Percentiles rank a stretch among this genome's conserved stretches.
Evolutionary conservation across 1,140 invertebrate species (phyloP).

Genomic region (Antheraea mylitta): DNA sequence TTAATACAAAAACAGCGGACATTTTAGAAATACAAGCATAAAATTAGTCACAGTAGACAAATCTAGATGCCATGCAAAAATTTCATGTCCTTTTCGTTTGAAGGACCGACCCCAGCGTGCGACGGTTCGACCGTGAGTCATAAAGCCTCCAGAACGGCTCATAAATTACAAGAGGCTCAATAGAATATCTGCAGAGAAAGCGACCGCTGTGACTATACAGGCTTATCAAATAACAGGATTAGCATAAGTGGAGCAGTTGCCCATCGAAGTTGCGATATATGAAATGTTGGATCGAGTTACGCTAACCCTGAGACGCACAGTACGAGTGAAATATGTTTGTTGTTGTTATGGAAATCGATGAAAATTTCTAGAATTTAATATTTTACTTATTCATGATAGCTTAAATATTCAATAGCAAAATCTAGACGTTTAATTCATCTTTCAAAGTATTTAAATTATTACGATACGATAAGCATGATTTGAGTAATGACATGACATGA

Average conservation of each 20-base stretch:
- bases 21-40: neutral
- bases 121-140: neutral
- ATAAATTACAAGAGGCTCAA: slow-evolving; percentile 7
- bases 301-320: neutral
- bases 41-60: neutral
- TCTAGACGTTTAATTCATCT: too few species aligned
- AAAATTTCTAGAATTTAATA: neutral
- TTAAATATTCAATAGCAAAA: too few species aligned
- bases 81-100: neutral
- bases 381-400: too few species aligned
- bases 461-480: too few species aligned
- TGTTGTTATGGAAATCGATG: neutral
- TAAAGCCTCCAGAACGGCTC: neutral
- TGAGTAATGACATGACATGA: too few species aligned
- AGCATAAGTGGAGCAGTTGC: neutral
- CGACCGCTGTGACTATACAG: neutral
- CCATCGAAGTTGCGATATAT: neutral
- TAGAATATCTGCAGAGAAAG: neutral
- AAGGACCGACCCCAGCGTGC: neutral
- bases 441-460: too few species aligned
- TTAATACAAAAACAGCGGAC: neutral
- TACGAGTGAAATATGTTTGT: neutral
- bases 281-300: neutral
- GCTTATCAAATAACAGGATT: slow-evolving; percentile 1
- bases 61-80: neutral